Evolutionary conservation across 2,797 vertebrate genomes (phyloP), one percentile per base, ranked within the genome.

Genomic region (Nasua narica): DNA sequence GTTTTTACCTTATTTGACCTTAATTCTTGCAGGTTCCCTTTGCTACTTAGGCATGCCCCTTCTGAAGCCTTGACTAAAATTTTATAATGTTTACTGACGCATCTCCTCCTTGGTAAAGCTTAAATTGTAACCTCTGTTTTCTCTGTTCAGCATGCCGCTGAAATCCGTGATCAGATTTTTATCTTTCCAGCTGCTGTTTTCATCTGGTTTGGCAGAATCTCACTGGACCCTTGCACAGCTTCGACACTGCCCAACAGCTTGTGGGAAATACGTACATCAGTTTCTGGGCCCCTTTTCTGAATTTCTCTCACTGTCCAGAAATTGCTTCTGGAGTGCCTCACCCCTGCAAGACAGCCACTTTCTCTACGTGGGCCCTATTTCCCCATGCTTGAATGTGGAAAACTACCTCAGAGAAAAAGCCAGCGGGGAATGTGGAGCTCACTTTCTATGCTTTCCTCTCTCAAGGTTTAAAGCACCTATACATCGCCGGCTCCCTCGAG

Each of bases 231-330:
- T 7, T 12, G 2, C 32, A 40, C 25, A 58, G 48, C 32, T 37
- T 37, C 79, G 27, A 27, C 4, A 2, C 35, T 18, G 8, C 40
- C 8, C 46, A 46, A 15, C 18, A 72, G 13, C 11, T 54, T 56
- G 1, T 35, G 35, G 21, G 8, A 37, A 43, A 27, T 54, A 35
- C 2, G 5, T 52, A 2, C 15, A 10, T 23, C 7, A 0, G 8
- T 78, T 25, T 90, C 3, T 7, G 35, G 40, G 11, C 7, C 79
- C 25, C n/a, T 85, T 90, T 90, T 37, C 13, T 70, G 60, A 78
- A 58, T 56, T 92, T 65, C 52, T 93, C 11, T 83, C 23, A n/a
- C 21, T 76, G 25, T 86, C n/a, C 14, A 82, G 48, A 76, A 88
- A 82, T 58, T 72, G 18, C n/a, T 32, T n/a, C 35, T 72, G 43